phyloP scores from a whole-genome alignment of 2,888 invertebrate genomes.

The Xylophagus ater region DNA sequence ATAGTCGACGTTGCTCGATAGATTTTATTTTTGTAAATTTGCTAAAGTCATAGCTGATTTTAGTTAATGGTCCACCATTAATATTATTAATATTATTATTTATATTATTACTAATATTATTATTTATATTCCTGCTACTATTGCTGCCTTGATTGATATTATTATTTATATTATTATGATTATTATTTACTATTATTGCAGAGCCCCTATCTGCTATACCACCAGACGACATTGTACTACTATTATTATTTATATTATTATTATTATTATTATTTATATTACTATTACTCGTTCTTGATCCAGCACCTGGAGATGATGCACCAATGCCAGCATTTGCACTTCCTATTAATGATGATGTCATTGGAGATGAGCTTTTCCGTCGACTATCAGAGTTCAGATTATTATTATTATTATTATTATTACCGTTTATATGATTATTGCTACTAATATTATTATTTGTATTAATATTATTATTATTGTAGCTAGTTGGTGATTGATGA shows the following conservation, averaged over 20 bases:
- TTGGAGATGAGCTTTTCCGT: conserved; percentile 10
- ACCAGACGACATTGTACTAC: no score
- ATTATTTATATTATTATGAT: background rate
- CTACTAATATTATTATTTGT: conserved; percentile 8
- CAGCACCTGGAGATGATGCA: conserved; percentile 9
- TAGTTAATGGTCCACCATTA: conserved; percentile 24
- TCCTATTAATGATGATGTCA: conserved; percentile 1
- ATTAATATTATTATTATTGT: conserved; percentile 11
- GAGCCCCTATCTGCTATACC: background rate
- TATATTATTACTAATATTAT: conserved; percentile 15
- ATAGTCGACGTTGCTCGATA: conserved; percentile 68
- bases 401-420: conserved; percentile 9
- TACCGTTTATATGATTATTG: conserved; percentile 1
- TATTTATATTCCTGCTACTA: conserved; percentile 9
- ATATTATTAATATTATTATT: conserved; percentile 8
- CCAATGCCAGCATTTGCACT: conserved; percentile 5
- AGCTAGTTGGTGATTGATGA: conserved; percentile 10
- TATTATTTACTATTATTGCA: background rate
- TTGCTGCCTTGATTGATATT: conserved; percentile 6
- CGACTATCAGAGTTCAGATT: conserved; percentile 10
- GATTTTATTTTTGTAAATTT: conserved; percentile 56
- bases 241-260: background rate
- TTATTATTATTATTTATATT: background rate
- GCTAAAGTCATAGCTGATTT: conserved; percentile 31
- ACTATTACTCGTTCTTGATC: background rate